Base-by-base conservation (phyloP, 2,888 invertebrate genomes). In the Hemistola chrysoprasaria region DNA sequence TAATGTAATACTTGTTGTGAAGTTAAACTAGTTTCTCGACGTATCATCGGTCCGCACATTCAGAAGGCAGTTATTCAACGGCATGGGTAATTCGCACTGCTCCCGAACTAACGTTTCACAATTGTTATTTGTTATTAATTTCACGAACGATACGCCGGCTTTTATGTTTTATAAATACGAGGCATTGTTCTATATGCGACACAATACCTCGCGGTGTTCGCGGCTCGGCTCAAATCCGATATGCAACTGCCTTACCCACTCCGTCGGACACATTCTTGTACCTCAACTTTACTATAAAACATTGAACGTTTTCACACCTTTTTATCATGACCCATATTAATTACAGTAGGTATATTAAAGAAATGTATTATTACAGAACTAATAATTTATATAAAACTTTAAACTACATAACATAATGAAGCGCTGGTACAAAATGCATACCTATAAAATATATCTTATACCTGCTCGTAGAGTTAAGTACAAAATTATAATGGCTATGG, bases 81-180 rank as follows among this genome's bases (percentile, higher is more conserved):
- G 71, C 71, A 74, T 74, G 78, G 79, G 78, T 78, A 86, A 83
- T 85, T 86, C 85, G 75, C 83, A 77, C 75, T 71, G 81, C 78
- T 77, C 74, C 82, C 81, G 81, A 84, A 83, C 80, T 81, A 83
- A 82, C 80, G 85, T 86, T 86, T 79, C 87, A 84, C 84, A 79
- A 85, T 86, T 87, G 87, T 87, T 87, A 87, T 88, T 88, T 87
- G 87, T 88, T 88, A 87, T 88, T 87, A 87, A 87, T 88, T 87
- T 88, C 87, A 81, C 78, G 85, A 86, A 79, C 87, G 87, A 86
- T 87, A 87, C 84, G 83, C 78, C 77, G 78, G 82, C 78, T 83
- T 80, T 83, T 81, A 87, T 88, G 88, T 88, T 88, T 88, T 88
- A 86, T 87, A 87, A 87, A 87, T 86, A 88, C 78, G 80, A 77